A percentile compares a stretch with the other conserved stretches of the same genome.
These are phyloP conservation scores for Micrasema longulum DNA, from an alignment of 1,140 invertebrate genomes.

Conservation along the genomic window DNA sequence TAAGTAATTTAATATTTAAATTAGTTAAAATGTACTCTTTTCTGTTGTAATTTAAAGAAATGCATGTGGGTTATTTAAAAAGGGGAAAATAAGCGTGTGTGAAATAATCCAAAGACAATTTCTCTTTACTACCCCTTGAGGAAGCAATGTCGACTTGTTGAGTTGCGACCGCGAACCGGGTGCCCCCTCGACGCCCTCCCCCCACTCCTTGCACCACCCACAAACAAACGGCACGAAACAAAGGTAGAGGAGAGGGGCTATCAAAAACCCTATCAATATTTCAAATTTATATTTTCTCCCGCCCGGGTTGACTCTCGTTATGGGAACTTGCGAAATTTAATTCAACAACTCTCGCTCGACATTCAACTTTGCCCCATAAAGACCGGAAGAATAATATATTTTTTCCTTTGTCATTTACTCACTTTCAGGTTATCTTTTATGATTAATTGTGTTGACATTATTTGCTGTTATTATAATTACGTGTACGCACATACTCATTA, in stretches of 20 bases:
- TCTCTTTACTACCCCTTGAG: conserved; percentile 48
- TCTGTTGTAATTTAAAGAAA: too few species aligned
- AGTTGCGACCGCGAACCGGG: conserved; percentile 46
- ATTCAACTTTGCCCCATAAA: conserved; percentile 23
- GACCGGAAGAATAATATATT: conserved; percentile 20
- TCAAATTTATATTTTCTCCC: conserved; percentile 55
- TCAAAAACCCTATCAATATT: conserved; percentile 55
- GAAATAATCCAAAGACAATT: conserved; percentile 47
- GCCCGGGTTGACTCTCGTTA: conserved; percentile 45
- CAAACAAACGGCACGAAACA: conserved; percentile 42
- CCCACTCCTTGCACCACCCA: neutral
- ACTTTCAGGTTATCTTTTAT: too few species aligned
- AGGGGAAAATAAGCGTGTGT: conserved; percentile 4
- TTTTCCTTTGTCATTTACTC: too few species aligned
- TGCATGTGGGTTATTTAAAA: too few species aligned
- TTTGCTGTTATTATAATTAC: too few species aligned
- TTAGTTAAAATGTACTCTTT: too few species aligned
- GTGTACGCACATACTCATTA: too few species aligned
- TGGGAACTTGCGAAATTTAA: conserved; percentile 49
- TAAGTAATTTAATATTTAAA: too few species aligned
- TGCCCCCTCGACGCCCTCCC: neutral
- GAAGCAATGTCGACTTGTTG: conserved; percentile 46
- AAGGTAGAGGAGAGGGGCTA: conserved; percentile 43
- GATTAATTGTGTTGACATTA: too few species aligned
- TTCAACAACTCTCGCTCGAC: conserved; percentile 43